These are phyloP conservation scores for Hemitrygon akajei DNA, from an alignment of 2,797 vertebrate species.

Conservation along the genomic window DNA sequence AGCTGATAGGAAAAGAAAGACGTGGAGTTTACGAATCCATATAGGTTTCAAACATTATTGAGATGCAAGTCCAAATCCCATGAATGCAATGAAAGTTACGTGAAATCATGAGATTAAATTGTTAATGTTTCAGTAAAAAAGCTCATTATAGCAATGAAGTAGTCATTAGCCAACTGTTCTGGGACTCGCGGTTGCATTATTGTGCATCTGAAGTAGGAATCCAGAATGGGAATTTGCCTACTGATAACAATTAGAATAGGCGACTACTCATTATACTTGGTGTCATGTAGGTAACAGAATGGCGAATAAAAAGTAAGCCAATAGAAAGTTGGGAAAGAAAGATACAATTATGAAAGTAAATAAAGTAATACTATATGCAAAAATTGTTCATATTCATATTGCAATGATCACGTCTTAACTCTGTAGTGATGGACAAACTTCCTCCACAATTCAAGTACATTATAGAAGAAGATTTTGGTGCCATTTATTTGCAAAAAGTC, in stretches of 20 bases:
- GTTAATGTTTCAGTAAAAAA: constrained; percentile 34
- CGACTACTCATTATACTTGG: constrained; percentile 4
- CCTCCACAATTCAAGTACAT: neutral
- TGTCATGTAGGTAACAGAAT: constrained; percentile 11
- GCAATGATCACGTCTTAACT: neutral
- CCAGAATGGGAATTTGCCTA: neutral
- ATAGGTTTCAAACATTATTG: neutral
- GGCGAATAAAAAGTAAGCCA: neutral
- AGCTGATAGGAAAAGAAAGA: constrained; percentile 19
- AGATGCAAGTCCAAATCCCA: neutral
- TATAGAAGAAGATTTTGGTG: neutral
- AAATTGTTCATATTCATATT: neutral
- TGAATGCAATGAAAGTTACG: neutral
- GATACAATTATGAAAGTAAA: constrained; percentile 6
- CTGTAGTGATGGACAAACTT: neutral
- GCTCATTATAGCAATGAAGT: constrained; percentile 27
- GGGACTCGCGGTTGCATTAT: constrained; percentile 14
- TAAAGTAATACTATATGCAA: neutral
- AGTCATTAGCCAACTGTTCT: constrained; percentile 35
- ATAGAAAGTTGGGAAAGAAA: neutral
- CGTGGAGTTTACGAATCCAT: neutral
- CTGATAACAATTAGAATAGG: constrained; percentile 34
- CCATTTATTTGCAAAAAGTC: neutral
- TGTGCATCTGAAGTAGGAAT: neutral
- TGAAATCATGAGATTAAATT: constrained; percentile 35